Conservation (phyloP, 2,888 invertebrate species). For the Thecophora atra region DNA sequence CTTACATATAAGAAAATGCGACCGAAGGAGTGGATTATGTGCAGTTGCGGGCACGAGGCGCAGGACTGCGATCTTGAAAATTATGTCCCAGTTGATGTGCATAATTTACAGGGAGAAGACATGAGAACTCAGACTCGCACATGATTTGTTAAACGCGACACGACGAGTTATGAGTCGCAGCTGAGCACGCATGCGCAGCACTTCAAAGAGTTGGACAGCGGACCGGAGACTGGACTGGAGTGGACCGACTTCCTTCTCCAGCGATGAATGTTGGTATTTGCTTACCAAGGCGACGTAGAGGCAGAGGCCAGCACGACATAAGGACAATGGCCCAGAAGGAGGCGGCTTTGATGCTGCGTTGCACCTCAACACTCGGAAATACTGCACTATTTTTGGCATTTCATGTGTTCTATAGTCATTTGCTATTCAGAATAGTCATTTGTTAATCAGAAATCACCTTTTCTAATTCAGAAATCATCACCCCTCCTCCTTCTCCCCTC, state of each 20-base stretch:
- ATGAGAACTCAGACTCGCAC: constrained; percentile 35
- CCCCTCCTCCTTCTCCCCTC: too few species aligned
- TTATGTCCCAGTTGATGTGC: constrained; percentile 25
- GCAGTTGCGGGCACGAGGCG: neutral
- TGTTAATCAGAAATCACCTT: too few species aligned
- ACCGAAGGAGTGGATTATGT: neutral
- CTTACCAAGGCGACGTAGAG: neutral
- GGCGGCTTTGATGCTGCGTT: neutral
- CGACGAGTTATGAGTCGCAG: constrained; percentile 30
- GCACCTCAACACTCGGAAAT: constrained; percentile 1
- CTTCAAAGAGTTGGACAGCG: constrained; percentile 15
- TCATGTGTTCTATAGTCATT: too few species aligned
- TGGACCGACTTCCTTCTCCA: neutral
- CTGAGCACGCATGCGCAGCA: constrained; percentile 34
- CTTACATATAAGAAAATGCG: neutral
- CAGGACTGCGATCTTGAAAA: neutral
- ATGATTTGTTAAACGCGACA: constrained; percentile 37
- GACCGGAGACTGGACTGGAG: neutral
- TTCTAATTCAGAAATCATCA: too few species aligned
- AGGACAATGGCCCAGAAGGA: constrained; percentile 11
- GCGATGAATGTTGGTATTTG: neutral
- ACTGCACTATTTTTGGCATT: too few species aligned
- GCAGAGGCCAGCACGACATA: neutral
- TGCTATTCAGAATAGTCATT: too few species aligned
- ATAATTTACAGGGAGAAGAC: constrained; percentile 29